Percentiles rank a stretch among this genome's conserved stretches.
Evolutionary conservation across 2,888 invertebrate genomes (phyloP).

Genomic region (Mycalesis mineus): DNA sequence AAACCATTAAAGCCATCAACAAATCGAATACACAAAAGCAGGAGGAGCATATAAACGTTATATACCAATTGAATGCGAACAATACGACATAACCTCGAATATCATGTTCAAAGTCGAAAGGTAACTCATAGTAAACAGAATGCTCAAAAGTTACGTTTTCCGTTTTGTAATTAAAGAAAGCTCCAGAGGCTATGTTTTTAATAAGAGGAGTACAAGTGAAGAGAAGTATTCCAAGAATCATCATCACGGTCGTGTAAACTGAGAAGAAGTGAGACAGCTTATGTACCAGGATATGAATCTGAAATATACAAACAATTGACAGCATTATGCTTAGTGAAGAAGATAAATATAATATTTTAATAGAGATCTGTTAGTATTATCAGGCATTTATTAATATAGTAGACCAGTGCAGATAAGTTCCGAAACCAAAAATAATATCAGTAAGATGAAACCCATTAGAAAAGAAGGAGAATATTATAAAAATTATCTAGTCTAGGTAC

Average conservation of each 20-base stretch:
- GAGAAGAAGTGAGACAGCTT: slow-evolving; percentile 30
- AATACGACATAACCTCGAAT: slow-evolving; percentile 23
- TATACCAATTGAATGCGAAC: slow-evolving; percentile 25
- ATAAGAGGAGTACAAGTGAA: slow-evolving; percentile 31
- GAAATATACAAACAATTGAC: slow-evolving; percentile 16
- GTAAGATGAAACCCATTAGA: too few relatives aligned
- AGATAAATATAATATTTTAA: too few relatives aligned
- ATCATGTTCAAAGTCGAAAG: slow-evolving; percentile 25
- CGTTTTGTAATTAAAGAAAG: slow-evolving; percentile 12
- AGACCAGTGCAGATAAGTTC: too few relatives aligned
- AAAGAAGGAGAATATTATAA: too few relatives aligned
- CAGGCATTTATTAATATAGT: too few relatives aligned
- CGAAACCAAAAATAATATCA: too few relatives aligned
- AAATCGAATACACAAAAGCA: slow-evolving; percentile 33
- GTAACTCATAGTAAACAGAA: slow-evolving; percentile 26
- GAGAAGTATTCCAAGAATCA: slow-evolving; percentile 22
- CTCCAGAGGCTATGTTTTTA: slow-evolving; percentile 30
- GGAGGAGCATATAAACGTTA: slow-evolving; percentile 23
- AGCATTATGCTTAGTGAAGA: too few relatives aligned
- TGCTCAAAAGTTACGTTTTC: slow-evolving; percentile 27
- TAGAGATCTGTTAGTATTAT: too few relatives aligned
- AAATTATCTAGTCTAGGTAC: too few relatives aligned
- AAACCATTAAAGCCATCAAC: slow-evolving; percentile 33
- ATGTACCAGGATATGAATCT: slow-evolving; percentile 31
- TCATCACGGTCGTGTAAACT: slow-evolving; percentile 16